Base-by-base conservation (phyloP, 2,797 vertebrate species). In the Anomalospiza imberbis region DNA sequence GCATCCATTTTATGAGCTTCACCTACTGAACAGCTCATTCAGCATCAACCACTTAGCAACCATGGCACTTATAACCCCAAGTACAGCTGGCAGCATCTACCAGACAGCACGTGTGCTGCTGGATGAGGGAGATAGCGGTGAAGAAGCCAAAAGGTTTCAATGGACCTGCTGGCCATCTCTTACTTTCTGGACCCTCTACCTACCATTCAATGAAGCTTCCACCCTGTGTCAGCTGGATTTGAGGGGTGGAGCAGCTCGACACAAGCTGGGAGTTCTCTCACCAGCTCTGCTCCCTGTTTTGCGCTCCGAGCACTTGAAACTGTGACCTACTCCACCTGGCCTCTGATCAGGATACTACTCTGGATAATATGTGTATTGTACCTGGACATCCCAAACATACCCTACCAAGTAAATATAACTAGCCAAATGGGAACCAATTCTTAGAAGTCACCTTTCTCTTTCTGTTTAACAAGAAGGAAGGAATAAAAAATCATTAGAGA, bases 171-270 rank as follows among this genome's bases (percentile, higher is more conserved):
- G 38, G 36, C 42, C 26, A 51, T 26, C 45, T 53, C 31, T 38
- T 77, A 6, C 3, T 1, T 32, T 25, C 48, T 10, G 74, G 40
- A 70, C 61, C 4, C 29, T 67, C 61, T 67, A 67, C 61, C 5
- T 17, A 63, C 26, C 36, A 36, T 1, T 3, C 54, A 87, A 44
- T 60, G 47, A 54, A 82, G 58, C 21, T 51, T 48, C 44, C 13
- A 54, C 18, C 20, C 25, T 29, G 6, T 0, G 2, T 40, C 51
- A 80, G 50, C 14, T 75, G 50, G 31, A 76, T 91, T 25, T 85
- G 8, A 21, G 22, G n/a, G 3, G 10, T 1, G 1, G 13, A 68
- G 12, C 1, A 3, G 14, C 22, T 62, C 0, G 0, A 53, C 22
- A 55, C 32, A 42, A 80, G 19, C 32, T 75, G n/a, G 3, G 40